These are phyloP conservation scores for Aurelia sp. DNA, from an alignment of 30 jellyfish, hydroid and myxozoan species.

Conservation along the genomic window DNA sequence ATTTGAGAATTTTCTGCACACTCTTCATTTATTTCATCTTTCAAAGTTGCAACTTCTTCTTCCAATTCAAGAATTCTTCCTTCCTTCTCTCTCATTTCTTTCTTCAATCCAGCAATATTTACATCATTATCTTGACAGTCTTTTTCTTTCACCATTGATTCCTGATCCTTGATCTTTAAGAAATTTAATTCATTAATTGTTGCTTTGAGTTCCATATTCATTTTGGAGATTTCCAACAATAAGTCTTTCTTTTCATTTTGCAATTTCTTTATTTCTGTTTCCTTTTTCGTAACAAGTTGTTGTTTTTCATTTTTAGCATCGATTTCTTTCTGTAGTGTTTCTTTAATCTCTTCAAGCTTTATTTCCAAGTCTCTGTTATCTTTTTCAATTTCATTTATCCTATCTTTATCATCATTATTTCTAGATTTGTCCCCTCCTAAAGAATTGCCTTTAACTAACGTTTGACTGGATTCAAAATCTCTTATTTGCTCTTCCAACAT, in stretches of 20 bases:
- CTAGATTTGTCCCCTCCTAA: neutral
- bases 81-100: neutral
- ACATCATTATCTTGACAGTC: neutral
- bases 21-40: constrained; percentile 10
- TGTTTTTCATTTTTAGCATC: neutral
- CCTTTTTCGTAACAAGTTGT: neutral
- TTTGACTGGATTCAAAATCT: neutral
- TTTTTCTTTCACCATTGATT: neutral
- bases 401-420: neutral
- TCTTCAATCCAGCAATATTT: neutral
- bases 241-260: neutral
- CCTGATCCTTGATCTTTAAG: constrained; percentile 6
- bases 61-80: neutral
- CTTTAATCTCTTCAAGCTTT: neutral
- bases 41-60: constrained; percentile 14
- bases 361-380: neutral
- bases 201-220: neutral
- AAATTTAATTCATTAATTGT: constrained; percentile 20
- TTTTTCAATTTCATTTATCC: neutral
- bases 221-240: neutral
- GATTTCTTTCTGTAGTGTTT: neutral
- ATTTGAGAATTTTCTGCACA: neutral
- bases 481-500: neutral
- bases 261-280: neutral
- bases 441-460: neutral